phyloP scores from a whole-genome alignment of 2,888 invertebrate genomes.

The Sinhomidia bicolor region DNA sequence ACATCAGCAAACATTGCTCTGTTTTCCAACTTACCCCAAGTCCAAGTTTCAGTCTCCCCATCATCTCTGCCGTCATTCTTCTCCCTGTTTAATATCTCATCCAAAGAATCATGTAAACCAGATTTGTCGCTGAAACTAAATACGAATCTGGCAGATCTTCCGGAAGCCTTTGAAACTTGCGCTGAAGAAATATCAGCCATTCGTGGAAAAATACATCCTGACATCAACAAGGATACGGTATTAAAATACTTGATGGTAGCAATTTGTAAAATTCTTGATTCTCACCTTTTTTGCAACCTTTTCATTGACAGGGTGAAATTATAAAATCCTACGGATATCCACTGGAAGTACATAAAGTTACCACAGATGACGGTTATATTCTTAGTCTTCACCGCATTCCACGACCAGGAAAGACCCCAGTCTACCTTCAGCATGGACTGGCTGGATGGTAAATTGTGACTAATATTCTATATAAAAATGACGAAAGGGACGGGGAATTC shows the following conservation, averaged over 20 bases:
- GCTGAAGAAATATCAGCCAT: not conserved
- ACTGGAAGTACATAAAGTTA: slow-evolving; percentile 48
- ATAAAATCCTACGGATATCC: slow-evolving; percentile 53
- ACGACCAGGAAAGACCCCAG: not conserved
- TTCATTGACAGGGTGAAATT: not conserved
- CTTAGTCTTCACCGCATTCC: slow-evolving; percentile 63
- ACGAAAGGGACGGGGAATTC: too few species aligned
- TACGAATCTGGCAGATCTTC: not conserved
- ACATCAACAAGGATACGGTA: not conserved
- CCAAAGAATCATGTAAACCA: not conserved
- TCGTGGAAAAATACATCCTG: not conserved
- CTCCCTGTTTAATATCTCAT: too few species aligned
- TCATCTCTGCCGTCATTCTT: not conserved
- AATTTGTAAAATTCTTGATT: too few species aligned
- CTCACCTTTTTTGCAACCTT: too few species aligned
- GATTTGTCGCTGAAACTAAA: not conserved
- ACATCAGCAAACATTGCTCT: not conserved
- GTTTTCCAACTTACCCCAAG: not conserved
- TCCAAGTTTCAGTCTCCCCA: not conserved
- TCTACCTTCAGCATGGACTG: slow-evolving; percentile 17
- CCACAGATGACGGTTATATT: slow-evolving; percentile 62
- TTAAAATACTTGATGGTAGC: too few species aligned
- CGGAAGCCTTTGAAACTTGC: not conserved
- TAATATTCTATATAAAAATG: too few species aligned
- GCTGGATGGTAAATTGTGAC: slow-evolving; percentile 79